phyloP scores from a whole-genome alignment of 2,888 invertebrate species.

The Calliopum simillimum region DNA sequence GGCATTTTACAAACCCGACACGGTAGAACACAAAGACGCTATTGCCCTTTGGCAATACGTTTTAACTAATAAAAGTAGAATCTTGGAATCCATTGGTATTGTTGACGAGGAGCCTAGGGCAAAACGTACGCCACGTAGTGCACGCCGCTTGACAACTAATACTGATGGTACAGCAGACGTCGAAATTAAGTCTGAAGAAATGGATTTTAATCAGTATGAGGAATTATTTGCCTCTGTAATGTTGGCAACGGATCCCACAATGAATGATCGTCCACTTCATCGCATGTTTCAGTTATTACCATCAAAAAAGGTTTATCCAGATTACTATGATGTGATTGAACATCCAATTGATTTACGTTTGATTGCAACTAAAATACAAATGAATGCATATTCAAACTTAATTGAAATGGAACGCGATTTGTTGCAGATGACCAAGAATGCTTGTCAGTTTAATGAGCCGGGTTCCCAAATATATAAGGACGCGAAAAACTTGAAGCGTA shows the following conservation, averaged over 20 bases:
- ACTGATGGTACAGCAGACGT: slow-evolving; percentile 73
- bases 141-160: slow-evolving; percentile 59
- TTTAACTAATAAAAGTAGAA: slow-evolving; percentile 66
- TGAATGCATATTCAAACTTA: slow-evolving; percentile 81
- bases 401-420: slow-evolving; percentile 91
- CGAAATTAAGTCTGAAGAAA: slow-evolving; percentile 79
- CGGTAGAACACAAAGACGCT: slow-evolving; percentile 91
- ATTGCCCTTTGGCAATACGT: slow-evolving; percentile 88
- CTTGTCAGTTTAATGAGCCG: slow-evolving; percentile 95
- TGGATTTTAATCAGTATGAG: slow-evolving; percentile 82
- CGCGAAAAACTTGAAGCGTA: slow-evolving; percentile 84
- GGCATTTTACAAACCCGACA: slow-evolving; percentile 90
- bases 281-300: slow-evolving; percentile 92
- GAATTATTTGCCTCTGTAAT: slow-evolving; percentile 90
- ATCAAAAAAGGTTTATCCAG: slow-evolving; percentile 91
- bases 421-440: slow-evolving; percentile 91
- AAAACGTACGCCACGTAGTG: slow-evolving; percentile 60
- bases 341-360: slow-evolving; percentile 94
- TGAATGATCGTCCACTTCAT: slow-evolving; percentile 84
- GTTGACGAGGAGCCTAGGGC: slow-evolving; percentile 61
- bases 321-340: slow-evolving; percentile 94
- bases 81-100: slow-evolving; percentile 62
- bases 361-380: slow-evolving; percentile 92
- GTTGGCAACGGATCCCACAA: slow-evolving; percentile 79
- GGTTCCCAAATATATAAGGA: slow-evolving; percentile 97